Evolutionary conservation across 2,888 invertebrate species (phyloP).

Genomic region (Cinara cedri): DNA sequence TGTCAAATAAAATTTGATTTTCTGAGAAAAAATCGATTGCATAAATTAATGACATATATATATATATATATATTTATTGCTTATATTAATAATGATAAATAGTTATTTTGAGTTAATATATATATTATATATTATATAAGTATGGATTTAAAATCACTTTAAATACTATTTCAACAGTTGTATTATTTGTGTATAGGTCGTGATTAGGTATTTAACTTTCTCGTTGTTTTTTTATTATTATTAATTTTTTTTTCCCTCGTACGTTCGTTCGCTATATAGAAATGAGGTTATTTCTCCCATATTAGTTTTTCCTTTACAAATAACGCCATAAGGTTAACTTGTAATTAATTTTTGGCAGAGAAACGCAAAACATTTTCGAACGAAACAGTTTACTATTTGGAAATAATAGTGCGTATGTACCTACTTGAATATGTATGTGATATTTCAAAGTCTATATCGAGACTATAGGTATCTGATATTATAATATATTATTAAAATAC

Average conservation of each 20-base stretch:
- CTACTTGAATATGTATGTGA: background rate
- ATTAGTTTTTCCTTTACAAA: background rate
- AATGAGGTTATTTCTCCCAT: background rate
- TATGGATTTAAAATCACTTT: background rate
- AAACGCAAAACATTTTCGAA: background rate
- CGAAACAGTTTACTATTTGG: background rate
- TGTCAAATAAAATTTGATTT: background rate
- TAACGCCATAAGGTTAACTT: background rate
- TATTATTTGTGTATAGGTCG: constrained; percentile 1
- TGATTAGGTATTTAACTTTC: constrained; percentile 43
- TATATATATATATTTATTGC: no score
- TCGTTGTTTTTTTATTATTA: constrained; percentile 25
- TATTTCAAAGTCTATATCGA: background rate
- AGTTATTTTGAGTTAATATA: background rate
- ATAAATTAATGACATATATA: background rate
- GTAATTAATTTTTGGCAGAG: background rate
- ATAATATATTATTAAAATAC: constrained; percentile 14
- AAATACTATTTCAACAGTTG: constrained; percentile 5
- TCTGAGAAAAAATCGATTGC: background rate
- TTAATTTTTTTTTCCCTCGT: background rate
- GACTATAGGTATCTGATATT: background rate
- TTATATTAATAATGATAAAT: constrained; percentile 9
- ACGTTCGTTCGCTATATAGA: background rate
- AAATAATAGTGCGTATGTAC: background rate
- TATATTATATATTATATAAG: no score